Evolutionary conservation across 2,113 vertebrate species (phyloP).

Genomic region (Regulus satrapa): DNA sequence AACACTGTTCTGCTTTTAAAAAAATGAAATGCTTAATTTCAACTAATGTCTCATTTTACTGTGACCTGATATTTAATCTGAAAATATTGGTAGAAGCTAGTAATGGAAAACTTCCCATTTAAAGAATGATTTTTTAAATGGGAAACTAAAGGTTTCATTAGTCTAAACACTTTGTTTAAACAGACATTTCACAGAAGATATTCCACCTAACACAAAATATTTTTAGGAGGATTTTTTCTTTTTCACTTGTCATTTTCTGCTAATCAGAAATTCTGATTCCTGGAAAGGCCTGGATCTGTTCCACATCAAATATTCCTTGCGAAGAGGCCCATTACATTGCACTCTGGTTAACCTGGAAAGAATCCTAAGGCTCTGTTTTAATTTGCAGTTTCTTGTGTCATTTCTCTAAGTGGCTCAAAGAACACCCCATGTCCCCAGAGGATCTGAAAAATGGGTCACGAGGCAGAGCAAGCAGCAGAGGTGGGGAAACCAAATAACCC

Average conservation of each 20-base stretch:
- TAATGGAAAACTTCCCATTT: not conserved
- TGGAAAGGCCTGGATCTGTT: not conserved
- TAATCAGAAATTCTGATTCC: not conserved
- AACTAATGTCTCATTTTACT: not conserved
- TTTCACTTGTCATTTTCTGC: not conserved
- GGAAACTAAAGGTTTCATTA: not conserved
- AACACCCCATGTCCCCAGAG: not conserved
- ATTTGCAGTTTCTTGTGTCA: not conserved
- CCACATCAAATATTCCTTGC: not conserved
- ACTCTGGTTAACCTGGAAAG: not conserved
- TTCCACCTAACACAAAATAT: not conserved
- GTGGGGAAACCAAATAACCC: not conserved
- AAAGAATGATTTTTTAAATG: not conserved
- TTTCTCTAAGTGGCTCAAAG: not conserved
- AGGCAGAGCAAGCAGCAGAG: not conserved
- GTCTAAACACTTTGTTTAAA: not conserved
- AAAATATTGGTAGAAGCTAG: not conserved
- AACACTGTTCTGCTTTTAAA: not conserved
- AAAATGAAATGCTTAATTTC: not conserved
- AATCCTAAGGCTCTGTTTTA: not conserved
- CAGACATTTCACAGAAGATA: not conserved
- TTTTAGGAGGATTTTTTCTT: not conserved
- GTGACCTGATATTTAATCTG: not conserved
- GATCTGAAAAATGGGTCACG: not conserved
- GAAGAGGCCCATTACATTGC: not conserved